Base-by-base conservation (phyloP, 2,113 vertebrate genomes). In the Heterocephalus glaber region DNA sequence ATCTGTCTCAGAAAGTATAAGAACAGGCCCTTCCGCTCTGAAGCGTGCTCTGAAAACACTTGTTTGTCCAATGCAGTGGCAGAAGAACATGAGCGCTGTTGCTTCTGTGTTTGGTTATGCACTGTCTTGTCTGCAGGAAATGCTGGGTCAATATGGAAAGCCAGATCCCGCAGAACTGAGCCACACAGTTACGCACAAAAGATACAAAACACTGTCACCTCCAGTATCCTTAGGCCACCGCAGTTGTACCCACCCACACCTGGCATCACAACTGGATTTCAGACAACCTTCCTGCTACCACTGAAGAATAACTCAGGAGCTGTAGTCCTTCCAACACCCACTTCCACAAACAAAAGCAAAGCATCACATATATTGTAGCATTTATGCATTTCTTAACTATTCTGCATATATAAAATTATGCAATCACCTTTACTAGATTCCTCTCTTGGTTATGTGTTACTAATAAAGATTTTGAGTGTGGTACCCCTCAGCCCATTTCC, bases 341-440 rank as follows among this genome's bases (percentile, higher is more conserved):
- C 85, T n/a, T 26, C 70, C 30, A 0, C 12, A 7, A 52, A 33
- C 77, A 2, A 22, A 54, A 65, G 41, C 80, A 4, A 5, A 56
- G 58, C 1, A 2, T 7, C 9, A 0, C 1, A 1, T 1, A 16
- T 7, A 38, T 0, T 0, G 9, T 0, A 26, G n/a, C 6, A 3
- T 19, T 16, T 1, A 12, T 0, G 47, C 30, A n/a, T 58, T 79
- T 60, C 65, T 16, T 20, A 68, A 14, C 80, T 70, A 3, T 14
- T 2, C 12, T 76, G 16, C 8, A 12, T 0, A 33, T 2, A 13
- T 47, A 16, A 68, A 33, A 2, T 3, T 0, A 1, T 1, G 28
- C 2, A 19, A 24, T 3, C 13, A 0, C n/a, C 56, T 79, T 83
- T 30, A 61, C 7, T 0, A 10, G 44, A 28, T 5, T 30, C 68